These are phyloP conservation scores for Dicycla oo DNA, from an alignment of 2,888 invertebrate species.

Conservation along the genomic window DNA sequence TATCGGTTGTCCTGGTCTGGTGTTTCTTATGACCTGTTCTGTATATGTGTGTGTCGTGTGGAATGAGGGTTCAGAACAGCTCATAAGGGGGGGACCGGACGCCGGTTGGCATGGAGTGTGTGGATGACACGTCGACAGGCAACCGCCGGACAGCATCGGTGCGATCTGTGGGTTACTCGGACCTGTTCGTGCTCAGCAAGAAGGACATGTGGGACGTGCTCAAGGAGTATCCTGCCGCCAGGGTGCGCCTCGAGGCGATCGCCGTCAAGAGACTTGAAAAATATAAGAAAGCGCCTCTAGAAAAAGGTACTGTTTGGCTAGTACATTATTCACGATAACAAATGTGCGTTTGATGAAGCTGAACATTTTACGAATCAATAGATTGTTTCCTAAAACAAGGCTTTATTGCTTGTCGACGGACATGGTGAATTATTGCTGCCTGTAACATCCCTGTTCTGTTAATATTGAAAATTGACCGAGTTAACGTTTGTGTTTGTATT, in stretches of 20 bases:
- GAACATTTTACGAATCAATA: slow-evolving; percentile 31
- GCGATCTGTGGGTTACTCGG: slow-evolving; percentile 99
- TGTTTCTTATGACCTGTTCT: slow-evolving; percentile 73
- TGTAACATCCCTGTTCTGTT: slow-evolving; percentile 9
- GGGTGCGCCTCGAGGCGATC: slow-evolving; percentile 98
- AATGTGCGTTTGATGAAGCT: slow-evolving; percentile 37
- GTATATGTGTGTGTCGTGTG: slow-evolving; percentile 63
- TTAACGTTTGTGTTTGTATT: slow-evolving; percentile 13
- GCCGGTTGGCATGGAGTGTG: slow-evolving; percentile 90
- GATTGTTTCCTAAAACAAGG: slow-evolving; percentile 32
- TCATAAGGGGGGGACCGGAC: slow-evolving; percentile 77
- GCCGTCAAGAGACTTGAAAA: slow-evolving; percentile 99
- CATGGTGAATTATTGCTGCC: slow-evolving; percentile 39
- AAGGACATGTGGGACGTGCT: slow-evolving; percentile 99
- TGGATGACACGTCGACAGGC: slow-evolving; percentile 93
- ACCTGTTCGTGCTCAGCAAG: slow-evolving; percentile 99
- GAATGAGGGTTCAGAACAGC: slow-evolving; percentile 73
- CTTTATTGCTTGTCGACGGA: slow-evolving; percentile 20
- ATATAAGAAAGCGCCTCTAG: slow-evolving; percentile 98
- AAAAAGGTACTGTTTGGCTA: slow-evolving; percentile 93
- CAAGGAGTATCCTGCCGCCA: slow-evolving; percentile 98
- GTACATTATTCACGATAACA: slow-evolving; percentile 22
- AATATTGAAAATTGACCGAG: slow-evolving; percentile 13
- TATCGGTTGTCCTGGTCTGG: slow-evolving; percentile 76
- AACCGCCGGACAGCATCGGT: slow-evolving; percentile 99